Evolutionary conservation across 2,888 invertebrate species (phyloP).

Genomic region (Muscina levida): DNA sequence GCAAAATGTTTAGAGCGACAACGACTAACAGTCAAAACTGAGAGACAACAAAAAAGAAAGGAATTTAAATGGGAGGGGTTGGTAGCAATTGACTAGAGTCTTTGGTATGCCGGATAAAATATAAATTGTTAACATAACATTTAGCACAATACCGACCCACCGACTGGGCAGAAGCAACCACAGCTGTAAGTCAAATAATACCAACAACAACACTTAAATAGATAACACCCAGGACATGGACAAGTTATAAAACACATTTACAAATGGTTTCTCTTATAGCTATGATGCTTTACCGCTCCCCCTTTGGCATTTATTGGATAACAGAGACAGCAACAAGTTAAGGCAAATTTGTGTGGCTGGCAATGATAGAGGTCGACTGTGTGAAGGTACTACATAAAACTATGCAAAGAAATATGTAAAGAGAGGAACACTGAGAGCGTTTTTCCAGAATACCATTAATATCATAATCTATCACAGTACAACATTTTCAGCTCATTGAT

Average conservation of each 20-base stretch:
- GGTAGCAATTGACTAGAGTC: not conserved
- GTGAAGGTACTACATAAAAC: too few species aligned
- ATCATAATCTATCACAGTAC: too few species aligned
- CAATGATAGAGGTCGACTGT: too few species aligned
- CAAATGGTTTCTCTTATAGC: conserved; percentile 6
- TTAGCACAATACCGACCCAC: conserved; percentile 26
- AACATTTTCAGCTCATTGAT: too few species aligned
- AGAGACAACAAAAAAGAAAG: too few species aligned
- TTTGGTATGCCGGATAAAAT: not conserved
- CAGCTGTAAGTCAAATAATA: conserved; percentile 36
- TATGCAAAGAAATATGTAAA: too few species aligned
- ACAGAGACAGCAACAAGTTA: conserved; percentile 17
- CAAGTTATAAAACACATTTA: conserved; percentile 30
- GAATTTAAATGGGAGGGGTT: not conserved
- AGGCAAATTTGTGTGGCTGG: not conserved
- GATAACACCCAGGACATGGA: conserved; percentile 29
- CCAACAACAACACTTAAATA: conserved; percentile 27
- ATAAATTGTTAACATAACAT: conserved; percentile 23
- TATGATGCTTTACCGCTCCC: not conserved
- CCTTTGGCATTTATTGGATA: not conserved
- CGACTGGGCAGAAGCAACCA: conserved; percentile 12
- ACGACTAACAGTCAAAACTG: conserved; percentile 7
- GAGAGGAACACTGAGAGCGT: too few species aligned
- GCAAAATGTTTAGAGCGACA: conserved; percentile 11
- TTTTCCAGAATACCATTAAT: too few species aligned